Conservation (phyloP, 2,113 vertebrate genomes). For the Semnopithecus entellus region DNA sequence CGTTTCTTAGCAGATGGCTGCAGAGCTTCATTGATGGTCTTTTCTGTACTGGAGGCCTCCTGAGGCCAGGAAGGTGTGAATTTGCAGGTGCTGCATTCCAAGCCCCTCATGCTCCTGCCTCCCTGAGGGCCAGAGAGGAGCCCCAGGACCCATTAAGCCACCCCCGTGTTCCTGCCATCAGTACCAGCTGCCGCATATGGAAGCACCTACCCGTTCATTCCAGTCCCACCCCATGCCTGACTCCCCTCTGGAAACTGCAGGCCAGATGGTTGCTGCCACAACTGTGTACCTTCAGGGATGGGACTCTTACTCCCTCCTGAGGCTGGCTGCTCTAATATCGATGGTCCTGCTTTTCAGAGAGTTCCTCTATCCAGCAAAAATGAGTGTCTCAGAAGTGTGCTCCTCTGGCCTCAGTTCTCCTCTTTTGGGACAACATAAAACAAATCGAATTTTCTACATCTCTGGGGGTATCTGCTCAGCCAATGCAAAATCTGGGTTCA, state of each 20-base stretch:
- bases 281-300: not conserved
- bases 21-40: not conserved
- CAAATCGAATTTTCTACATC: not conserved
- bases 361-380: not conserved
- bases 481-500: not conserved
- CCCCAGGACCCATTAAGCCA: not conserved
- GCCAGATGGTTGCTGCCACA: not conserved
- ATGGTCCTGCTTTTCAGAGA: not conserved
- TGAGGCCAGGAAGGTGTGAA: not conserved
- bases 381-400: not conserved
- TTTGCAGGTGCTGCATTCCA: not conserved
- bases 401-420: not conserved
- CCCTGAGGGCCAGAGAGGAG: not conserved
- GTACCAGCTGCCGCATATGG: accelerated
- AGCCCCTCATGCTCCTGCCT: not conserved
- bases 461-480: not conserved
- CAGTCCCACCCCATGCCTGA: accelerated
- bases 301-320: not conserved
- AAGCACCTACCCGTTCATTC: not conserved
- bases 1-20: not conserved
- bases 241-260: not conserved
- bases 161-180: not conserved
- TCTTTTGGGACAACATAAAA: not conserved
- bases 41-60: not conserved
- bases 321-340: accelerated